Base-by-base conservation (phyloP, 2,797 vertebrate species). In the Enteromius treurensis region DNA sequence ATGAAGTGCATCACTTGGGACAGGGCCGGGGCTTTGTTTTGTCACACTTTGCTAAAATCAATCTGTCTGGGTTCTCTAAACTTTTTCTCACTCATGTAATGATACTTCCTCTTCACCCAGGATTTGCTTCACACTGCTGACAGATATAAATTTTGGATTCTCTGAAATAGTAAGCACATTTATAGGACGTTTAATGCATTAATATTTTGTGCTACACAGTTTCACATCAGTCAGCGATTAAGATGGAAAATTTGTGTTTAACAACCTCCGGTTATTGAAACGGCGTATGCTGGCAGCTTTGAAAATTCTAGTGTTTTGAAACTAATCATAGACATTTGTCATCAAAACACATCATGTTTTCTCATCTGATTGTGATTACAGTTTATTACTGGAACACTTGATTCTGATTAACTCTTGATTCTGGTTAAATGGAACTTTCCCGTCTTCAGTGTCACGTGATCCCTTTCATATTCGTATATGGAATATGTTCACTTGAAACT, bases 51-150 rank as follows among this genome's bases (percentile, higher is more conserved):
- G 1, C 17, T 53, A 47, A 74, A 74, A 53, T 53, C 0, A 74
- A 37, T n/a, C 19, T 7, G 49, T 55, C 29, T 53, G 29, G 5
- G 26, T 74, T 34, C 47, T 53, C 29, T 74, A 15, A 55, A 74
- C 49, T 53, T 32, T 11, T 19, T 29, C 9, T 49, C 29, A 19
- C 8, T 9, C 10, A 32, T 21, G 15, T 49, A 32, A 49, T 49
- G 8, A 49, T 53, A 53, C 13, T 3, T 37, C 49, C 29, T n/a
- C 71, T 11, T n/a, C 32, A 55, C 71, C 51, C 49, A 75, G 29
- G 49, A 75, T 47, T 58, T 13, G 13, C 51, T 40, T 79, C 29
- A 53, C 77, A 79, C 79, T 37, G 8, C 77, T 51, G 77, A 79
- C 62, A 68, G 19, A 71, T 13, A 55, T n/a, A 80, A 10, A 79